These are phyloP conservation scores for Theretra japonica DNA, from an alignment of 2,888 invertebrate genomes.

Conservation along the genomic window DNA sequence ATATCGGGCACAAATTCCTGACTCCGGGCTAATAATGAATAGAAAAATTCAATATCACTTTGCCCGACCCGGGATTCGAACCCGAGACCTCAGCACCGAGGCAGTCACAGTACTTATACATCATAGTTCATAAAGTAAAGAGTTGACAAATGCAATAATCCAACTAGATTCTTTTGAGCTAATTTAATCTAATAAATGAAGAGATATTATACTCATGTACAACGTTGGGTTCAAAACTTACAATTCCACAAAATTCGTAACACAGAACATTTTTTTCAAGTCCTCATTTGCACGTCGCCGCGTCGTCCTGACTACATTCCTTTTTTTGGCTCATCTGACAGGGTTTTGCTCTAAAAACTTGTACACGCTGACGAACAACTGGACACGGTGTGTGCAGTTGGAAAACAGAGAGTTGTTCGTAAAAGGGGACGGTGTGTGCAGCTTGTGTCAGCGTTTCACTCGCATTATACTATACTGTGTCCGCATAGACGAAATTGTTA, in stretches of 20 bases:
- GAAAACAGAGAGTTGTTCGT: not conserved
- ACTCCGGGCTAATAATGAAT: too few relatives aligned
- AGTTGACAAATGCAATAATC: too few relatives aligned
- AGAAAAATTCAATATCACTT: too few relatives aligned
- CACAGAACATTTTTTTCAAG: not conserved
- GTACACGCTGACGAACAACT: not conserved
- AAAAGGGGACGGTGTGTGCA: not conserved
- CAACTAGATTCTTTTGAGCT: too few relatives aligned
- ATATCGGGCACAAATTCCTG: too few relatives aligned
- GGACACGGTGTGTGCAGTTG: not conserved
- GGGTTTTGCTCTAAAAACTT: conserved; percentile 5
- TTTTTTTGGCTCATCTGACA: not conserved
- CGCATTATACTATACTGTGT: not conserved
- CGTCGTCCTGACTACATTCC: not conserved
- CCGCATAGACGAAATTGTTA: not conserved
- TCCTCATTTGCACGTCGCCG: not conserved
- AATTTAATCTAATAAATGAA: too few relatives aligned
- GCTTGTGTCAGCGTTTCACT: not conserved
- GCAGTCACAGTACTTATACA: too few relatives aligned
- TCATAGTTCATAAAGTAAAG: too few relatives aligned
- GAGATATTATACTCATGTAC: too few relatives aligned
- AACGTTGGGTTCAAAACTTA: not conserved
- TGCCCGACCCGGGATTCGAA: too few relatives aligned
- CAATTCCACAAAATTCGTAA: not conserved
- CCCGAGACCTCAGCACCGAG: too few relatives aligned